These are phyloP conservation scores for Myopa tessellatipennis DNA, from an alignment of 2,888 invertebrate species.

Conservation along the genomic window DNA sequence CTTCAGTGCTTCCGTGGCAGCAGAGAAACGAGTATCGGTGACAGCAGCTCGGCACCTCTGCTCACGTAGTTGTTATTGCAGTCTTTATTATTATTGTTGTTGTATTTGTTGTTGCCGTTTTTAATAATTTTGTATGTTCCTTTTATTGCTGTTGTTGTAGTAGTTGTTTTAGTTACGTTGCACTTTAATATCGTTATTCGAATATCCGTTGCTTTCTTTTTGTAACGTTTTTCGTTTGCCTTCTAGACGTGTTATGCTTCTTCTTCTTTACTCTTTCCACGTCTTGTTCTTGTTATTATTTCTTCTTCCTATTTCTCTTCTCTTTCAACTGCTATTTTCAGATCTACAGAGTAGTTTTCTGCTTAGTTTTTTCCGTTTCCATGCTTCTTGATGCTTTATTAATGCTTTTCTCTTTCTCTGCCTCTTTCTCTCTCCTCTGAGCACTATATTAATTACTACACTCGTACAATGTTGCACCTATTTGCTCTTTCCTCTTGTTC, in stretches of 20 bases:
- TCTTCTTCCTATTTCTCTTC: background rate
- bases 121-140: background rate
- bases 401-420: too few species aligned
- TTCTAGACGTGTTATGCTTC: background rate
- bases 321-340: background rate
- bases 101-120: conserved; percentile 28
- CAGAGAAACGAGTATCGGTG: conserved; percentile 33
- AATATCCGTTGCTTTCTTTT: background rate
- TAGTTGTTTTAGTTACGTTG: conserved; percentile 29
- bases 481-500: background rate
- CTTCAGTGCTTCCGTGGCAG: conserved; percentile 24
- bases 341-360: too few species aligned
- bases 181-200: conserved; percentile 25
- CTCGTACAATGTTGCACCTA: background rate
- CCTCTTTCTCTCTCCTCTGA: too few species aligned
- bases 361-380: too few species aligned
- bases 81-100: background rate
- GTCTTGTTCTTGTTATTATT: background rate
- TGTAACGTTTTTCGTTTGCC: too few species aligned
- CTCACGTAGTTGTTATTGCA: background rate
- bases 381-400: too few species aligned
- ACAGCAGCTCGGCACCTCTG: conserved; percentile 10
- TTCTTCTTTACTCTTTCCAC: background rate
- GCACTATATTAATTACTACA: too few species aligned
- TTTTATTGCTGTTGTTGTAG: background rate